Percentiles rank a stretch among this genome's conserved stretches.
Evolutionary conservation across 1,140 invertebrate species (phyloP).

Genomic region (Gonioctena quinquepunctata): DNA sequence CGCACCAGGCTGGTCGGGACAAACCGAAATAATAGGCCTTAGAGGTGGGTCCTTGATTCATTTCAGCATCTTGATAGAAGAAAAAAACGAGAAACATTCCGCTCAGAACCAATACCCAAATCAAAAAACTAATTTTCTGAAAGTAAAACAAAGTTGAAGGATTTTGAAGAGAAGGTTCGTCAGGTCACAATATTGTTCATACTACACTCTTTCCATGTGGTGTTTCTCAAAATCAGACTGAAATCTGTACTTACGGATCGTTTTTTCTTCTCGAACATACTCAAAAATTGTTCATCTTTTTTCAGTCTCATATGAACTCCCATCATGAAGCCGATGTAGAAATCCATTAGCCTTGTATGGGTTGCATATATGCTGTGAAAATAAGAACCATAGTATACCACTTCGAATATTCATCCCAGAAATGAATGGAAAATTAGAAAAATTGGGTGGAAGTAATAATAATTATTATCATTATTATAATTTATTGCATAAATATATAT

Average conservation of each 20-base stretch:
- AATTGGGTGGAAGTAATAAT: too few species aligned
- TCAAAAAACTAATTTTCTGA: slow-evolving; percentile 5
- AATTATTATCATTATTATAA: too few species aligned
- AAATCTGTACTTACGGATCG: slow-evolving; percentile 15
- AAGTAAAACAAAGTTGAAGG: slow-evolving; percentile 15
- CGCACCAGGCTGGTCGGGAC: slow-evolving; percentile 10
- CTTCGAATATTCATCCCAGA: too few species aligned
- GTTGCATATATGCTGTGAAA: slow-evolving; percentile 22
- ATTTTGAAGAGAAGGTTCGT: too few species aligned
- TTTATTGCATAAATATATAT: too few species aligned
- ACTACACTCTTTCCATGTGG: too few species aligned
- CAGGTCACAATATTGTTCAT: too few species aligned
- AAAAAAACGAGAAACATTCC: slow-evolving; percentile 3
- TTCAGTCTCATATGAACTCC: slow-evolving; percentile 27
- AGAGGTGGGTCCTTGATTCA: background rate
- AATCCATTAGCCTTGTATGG: slow-evolving; percentile 22
- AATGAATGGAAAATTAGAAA: too few species aligned
- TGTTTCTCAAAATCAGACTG: too few species aligned
- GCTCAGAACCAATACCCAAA: slow-evolving; percentile 14
- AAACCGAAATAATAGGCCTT: background rate
- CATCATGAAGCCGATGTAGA: slow-evolving; percentile 31
- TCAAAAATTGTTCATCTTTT: background rate
- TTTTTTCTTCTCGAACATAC: background rate
- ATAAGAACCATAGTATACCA: too few species aligned
- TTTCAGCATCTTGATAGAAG: slow-evolving; percentile 15